These are phyloP conservation scores for Conus canariensis DNA, from an alignment of 2,888 invertebrate species.

Conservation along the genomic window DNA sequence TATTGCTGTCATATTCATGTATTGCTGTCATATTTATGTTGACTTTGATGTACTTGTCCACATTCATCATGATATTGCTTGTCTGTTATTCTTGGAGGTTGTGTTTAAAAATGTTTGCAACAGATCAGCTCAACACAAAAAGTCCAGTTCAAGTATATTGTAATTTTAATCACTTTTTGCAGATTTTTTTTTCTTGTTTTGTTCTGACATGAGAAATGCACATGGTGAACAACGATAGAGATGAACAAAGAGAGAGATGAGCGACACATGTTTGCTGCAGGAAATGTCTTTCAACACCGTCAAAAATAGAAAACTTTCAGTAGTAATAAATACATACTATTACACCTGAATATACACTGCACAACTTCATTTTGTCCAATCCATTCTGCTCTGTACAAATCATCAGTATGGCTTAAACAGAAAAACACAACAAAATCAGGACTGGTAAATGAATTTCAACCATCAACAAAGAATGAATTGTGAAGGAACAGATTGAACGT, in stretches of 20 bases:
- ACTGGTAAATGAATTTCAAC: conserved; percentile 28
- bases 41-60: too few relatives aligned
- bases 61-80: too few relatives aligned
- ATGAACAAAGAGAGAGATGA: conserved; percentile 38
- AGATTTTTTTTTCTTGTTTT: conserved; percentile 40
- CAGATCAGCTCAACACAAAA: neutral
- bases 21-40: too few relatives aligned
- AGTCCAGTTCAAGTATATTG: conserved; percentile 4
- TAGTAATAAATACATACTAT: conserved; percentile 50
- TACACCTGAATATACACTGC: conserved; percentile 52
- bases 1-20: too few relatives aligned
- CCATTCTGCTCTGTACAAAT: conserved; percentile 25
- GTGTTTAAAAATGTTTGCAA: too few relatives aligned
- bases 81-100: too few relatives aligned
- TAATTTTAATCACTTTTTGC: conserved; percentile 39
- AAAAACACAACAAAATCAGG: conserved; percentile 16
- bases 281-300: conserved; percentile 35
- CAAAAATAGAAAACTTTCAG: conserved; percentile 51
- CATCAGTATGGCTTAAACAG: conserved; percentile 26
- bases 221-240: conserved; percentile 28
- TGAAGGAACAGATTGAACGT: conserved; percentile 5
- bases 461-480: conserved; percentile 36
- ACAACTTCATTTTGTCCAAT: conserved; percentile 31
- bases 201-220: conserved; percentile 37
- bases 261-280: conserved; percentile 35